Percentiles rank a stretch among this genome's conserved stretches.
Evolutionary conservation across 2,888 invertebrate genomes (phyloP).

Genomic region (Hetaerina titia): DNA sequence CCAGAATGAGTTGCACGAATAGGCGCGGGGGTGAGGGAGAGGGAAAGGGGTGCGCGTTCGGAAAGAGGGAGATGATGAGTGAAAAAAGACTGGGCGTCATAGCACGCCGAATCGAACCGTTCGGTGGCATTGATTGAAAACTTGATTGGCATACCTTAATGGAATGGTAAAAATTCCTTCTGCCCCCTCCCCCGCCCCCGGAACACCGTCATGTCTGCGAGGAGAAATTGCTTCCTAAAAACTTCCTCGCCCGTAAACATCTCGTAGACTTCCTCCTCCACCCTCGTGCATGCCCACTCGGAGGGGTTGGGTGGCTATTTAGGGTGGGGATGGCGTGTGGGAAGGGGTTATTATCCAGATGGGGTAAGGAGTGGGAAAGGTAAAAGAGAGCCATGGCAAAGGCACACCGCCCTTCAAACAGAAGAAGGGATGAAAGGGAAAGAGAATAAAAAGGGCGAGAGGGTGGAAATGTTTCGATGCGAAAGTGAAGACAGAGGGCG

Average conservation of each 20-base stretch:
- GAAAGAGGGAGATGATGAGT: neutral
- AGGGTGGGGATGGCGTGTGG: neutral
- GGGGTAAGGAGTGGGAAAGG: too few species aligned
- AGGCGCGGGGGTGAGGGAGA: neutral
- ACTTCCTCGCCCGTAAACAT: neutral
- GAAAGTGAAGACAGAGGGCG: neutral
- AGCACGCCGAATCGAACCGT: neutral
- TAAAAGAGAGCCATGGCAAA: too few species aligned
- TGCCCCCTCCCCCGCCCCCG: neutral
- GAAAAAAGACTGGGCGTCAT: neutral
- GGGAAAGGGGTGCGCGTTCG: neutral
- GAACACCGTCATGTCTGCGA: neutral
- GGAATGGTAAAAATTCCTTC: slow-evolving; percentile 37
- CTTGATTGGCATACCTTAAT: slow-evolving; percentile 48
- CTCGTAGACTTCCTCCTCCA: neutral
- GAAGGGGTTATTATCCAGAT: neutral
- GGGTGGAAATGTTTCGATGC: neutral
- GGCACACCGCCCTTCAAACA: neutral
- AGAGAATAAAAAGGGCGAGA: neutral
- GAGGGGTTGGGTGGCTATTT: neutral
- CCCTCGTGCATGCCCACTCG: neutral
- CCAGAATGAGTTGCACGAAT: slow-evolving; percentile 26
- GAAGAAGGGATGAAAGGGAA: neutral
- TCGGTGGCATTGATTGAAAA: slow-evolving; percentile 17
- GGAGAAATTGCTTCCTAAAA: too few species aligned